phyloP scores from a whole-genome alignment of 35 echinoderm and acorn worm species.

The Apostichopus californicus region DNA sequence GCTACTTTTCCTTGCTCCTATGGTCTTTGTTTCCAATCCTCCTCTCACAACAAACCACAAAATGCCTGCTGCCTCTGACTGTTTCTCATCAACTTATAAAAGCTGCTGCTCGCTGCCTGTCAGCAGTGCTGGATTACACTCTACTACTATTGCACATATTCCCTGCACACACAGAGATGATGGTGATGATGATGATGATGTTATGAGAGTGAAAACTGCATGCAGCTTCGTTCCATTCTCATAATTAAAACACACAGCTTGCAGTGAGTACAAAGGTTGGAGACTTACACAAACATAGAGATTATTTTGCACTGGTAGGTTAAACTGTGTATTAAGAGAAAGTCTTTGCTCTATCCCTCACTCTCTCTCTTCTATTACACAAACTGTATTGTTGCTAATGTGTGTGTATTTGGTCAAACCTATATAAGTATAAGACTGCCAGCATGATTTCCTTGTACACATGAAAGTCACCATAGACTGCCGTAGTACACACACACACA shows the following conservation, averaged over 20 bases:
- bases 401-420: conserved; percentile 12
- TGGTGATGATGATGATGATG: background rate
- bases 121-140: background rate
- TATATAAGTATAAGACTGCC: background rate
- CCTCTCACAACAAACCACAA: background rate
- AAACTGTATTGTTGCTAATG: background rate
- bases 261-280: conserved; percentile 40
- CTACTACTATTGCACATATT: conserved; percentile 29
- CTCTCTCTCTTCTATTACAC: background rate
- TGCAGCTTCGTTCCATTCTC: background rate
- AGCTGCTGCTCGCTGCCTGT: no score
- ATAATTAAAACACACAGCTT: conserved; percentile 42
- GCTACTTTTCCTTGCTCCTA: background rate
- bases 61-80: conserved; percentile 11
- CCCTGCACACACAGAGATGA: background rate
- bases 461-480: background rate
- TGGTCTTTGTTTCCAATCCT: background rate
- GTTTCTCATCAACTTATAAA: conserved; percentile 14
- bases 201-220: background rate
- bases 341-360: background rate
- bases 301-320: conserved; percentile 30
- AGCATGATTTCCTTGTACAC: conserved; percentile 20
- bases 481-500: background rate
- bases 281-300: conserved; percentile 20
- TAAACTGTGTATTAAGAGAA: conserved; percentile 5